Evolutionary conservation across 2,888 invertebrate species (phyloP).

Genomic region (Acanthosepion pharaonis): DNA sequence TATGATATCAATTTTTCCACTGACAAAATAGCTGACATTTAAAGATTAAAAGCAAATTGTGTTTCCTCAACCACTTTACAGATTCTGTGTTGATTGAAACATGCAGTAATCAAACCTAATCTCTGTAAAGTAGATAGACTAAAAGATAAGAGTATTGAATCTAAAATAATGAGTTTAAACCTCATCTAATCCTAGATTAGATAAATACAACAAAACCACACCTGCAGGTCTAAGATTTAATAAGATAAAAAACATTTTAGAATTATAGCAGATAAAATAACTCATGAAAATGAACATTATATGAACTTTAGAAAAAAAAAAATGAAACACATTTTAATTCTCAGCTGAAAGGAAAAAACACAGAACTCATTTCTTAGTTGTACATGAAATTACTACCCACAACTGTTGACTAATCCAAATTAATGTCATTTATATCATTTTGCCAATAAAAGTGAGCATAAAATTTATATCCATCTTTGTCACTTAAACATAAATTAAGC

Average conservation of each 20-base stretch:
- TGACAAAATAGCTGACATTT: background rate
- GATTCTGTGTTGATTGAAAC: background rate
- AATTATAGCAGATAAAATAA: background rate
- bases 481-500: too few relatives aligned
- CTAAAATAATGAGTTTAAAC: background rate
- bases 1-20: too few relatives aligned
- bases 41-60: background rate
- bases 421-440: too few relatives aligned
- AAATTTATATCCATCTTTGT: too few relatives aligned
- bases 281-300: too few relatives aligned
- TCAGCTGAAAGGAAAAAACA: too few relatives aligned
- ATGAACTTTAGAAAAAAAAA: too few relatives aligned
- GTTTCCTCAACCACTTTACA: background rate
- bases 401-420: too few relatives aligned
- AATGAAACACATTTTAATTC: too few relatives aligned
- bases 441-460: too few relatives aligned
- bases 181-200: conserved; percentile 33
- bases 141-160: background rate
- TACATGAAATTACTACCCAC: too few relatives aligned
- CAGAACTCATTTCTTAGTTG: too few relatives aligned
- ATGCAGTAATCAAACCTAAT: background rate
- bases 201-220: background rate
- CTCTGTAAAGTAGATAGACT: background rate
- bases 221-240: background rate
- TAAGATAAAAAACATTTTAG: background rate